A percentile compares a stretch with the other conserved stretches of the same genome.
These are phyloP conservation scores for Drosophila fuyamai DNA, from an alignment of 1,140 invertebrate species.

Conservation along the genomic window DNA sequence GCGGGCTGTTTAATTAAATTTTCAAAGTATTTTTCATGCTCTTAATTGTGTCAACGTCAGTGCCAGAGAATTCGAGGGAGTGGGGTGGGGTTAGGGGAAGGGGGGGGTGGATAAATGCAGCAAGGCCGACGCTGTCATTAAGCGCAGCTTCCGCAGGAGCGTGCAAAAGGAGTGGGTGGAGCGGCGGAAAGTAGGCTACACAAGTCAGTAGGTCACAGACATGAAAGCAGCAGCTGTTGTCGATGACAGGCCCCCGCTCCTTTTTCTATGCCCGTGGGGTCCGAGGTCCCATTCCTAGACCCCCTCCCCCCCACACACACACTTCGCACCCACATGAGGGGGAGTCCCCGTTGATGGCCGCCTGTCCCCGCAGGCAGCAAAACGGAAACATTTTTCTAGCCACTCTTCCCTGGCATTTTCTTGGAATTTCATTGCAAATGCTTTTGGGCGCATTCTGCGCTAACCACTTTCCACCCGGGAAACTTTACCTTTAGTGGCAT, in stretches of 20 bases:
- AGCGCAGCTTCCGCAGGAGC: conserved; percentile 52
- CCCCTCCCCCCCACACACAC: not conserved
- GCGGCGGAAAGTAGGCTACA: conserved; percentile 74
- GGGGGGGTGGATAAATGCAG: conserved; percentile 13
- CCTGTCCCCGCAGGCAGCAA: conserved; percentile 25
- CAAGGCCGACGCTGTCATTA: conserved; percentile 42
- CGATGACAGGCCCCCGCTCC: conserved; percentile 47
- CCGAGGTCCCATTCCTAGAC: not conserved
- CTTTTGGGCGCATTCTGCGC: conserved; percentile 32
- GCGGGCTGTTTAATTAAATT: conserved; percentile 70
- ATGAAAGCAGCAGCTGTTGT: conserved; percentile 66
- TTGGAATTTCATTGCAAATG: conserved; percentile 40
- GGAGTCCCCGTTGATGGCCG: conserved; percentile 18
- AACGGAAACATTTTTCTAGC: conserved; percentile 37
- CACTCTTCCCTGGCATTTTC: conserved; percentile 29
- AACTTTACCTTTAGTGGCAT: conserved; percentile 40
- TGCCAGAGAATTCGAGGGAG: not conserved
- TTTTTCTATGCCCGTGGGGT: conserved; percentile 18
- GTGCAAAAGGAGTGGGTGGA: conserved; percentile 15
- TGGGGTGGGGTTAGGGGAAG: not conserved
- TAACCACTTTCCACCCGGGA: conserved; percentile 23
- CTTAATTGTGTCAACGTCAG: conserved; percentile 75
- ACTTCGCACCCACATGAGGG: not conserved
- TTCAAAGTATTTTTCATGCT: conserved; percentile 73
- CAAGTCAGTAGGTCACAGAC: conserved; percentile 72